Conservation (phyloP, 2,797 vertebrate genomes). For the Rhabdophis nuchalis region DNA sequence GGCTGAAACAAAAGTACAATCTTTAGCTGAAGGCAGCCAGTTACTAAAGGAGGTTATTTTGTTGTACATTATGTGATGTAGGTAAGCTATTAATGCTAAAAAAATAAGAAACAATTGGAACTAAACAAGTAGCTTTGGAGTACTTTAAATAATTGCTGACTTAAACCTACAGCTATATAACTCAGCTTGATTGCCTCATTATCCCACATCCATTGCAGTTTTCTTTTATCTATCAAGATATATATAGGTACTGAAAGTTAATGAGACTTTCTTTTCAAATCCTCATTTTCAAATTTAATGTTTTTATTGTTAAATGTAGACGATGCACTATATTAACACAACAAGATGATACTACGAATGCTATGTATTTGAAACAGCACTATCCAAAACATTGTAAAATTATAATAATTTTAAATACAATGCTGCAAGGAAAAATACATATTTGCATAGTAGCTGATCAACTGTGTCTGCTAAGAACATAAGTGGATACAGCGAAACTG, state of each 20-base stretch:
- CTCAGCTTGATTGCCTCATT: not conserved
- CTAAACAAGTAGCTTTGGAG: not conserved
- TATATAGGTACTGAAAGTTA: not conserved
- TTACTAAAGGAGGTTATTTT: not conserved
- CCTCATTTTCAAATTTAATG: not conserved
- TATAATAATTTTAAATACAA: not conserved
- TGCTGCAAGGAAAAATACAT: not conserved
- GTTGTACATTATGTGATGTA: not conserved
- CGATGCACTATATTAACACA: constrained; percentile 13
- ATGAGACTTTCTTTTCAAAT: not conserved
- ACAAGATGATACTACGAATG: constrained; percentile 23
- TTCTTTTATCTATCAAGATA: not conserved
- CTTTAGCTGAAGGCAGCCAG: constrained; percentile 31
- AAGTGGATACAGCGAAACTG: not conserved
- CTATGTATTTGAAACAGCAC: not conserved
- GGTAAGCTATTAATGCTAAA: not conserved
- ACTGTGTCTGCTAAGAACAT: not conserved
- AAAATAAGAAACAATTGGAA: constrained; percentile 14
- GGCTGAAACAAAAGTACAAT: constrained; percentile 49
- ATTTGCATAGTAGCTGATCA: not conserved
- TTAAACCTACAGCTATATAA: not conserved
- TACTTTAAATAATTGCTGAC: constrained; percentile 1
- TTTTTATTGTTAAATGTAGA: constrained; percentile 36
- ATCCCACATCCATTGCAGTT: not conserved
- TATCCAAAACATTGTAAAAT: constrained; percentile 13